A percentile compares a stretch with the other conserved stretches of the same genome.
Conservation (phyloP, 30 jellyfish, hydroid and myxozoan genomes). For the Rhopilema esculentum region DNA sequence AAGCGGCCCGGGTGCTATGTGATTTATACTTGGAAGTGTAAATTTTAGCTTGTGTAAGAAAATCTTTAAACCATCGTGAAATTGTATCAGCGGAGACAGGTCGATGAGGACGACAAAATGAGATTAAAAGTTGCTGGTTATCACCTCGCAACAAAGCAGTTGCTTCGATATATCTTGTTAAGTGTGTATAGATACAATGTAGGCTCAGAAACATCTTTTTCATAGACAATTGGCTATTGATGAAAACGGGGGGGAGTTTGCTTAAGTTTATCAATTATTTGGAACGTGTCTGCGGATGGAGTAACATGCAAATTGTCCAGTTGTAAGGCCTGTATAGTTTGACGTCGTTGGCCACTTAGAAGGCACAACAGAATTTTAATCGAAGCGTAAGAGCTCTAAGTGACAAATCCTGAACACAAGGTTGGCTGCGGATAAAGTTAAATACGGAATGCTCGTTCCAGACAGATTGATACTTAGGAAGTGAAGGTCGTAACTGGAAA, state of each 20-base stretch:
- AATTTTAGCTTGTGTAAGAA: constrained; percentile 19
- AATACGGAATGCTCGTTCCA: constrained; percentile 29
- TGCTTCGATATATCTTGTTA: not conserved
- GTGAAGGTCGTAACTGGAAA: constrained; percentile 25
- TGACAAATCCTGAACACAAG: constrained; percentile 2
- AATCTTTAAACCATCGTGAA: constrained; percentile 5
- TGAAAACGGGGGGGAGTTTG: constrained; percentile 35
- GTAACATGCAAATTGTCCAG: not conserved
- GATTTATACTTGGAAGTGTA: constrained; percentile 7
- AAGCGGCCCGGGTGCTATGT: constrained; percentile 56
- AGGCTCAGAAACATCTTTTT: constrained; percentile 26
- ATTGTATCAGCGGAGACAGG: constrained; percentile 32
- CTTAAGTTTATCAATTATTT: constrained; percentile 1
- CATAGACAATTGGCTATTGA: constrained; percentile 22
- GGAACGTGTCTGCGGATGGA: constrained; percentile 2
- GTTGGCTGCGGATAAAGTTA: not conserved
- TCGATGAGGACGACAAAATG: constrained; percentile 16
- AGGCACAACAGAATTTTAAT: not conserved
- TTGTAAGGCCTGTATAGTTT: constrained; percentile 4
- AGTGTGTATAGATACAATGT: constrained; percentile 16
- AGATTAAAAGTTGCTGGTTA: constrained; percentile 8
- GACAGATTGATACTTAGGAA: constrained; percentile 5
- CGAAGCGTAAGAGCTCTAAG: constrained; percentile 7
- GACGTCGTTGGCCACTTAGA: constrained; percentile 1
- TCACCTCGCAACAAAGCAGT: constrained; percentile 11